A percentile compares a stretch with the other conserved stretches of the same genome.
phyloP scores from a whole-genome alignment of 2,888 invertebrate species.

The Lepetodrilus schrolli region DNA sequence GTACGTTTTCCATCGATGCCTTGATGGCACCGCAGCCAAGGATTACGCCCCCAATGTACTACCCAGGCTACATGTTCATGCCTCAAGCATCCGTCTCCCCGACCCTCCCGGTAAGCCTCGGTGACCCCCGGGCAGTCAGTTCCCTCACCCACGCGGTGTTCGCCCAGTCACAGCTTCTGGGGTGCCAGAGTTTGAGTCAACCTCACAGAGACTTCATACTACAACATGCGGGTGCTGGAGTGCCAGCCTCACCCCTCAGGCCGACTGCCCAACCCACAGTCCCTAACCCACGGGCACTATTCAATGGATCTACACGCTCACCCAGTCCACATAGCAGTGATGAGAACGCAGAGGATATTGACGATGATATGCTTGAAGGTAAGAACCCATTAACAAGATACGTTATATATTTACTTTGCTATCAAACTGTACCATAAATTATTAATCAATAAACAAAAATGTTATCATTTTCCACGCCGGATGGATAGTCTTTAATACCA shows the following conservation, averaged over 20 bases:
- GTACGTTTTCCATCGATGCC: constrained; percentile 61
- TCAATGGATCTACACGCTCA: constrained; percentile 1
- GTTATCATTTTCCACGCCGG: no score
- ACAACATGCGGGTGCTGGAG: background rate
- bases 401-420: no score
- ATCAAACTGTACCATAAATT: no score
- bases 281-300: background rate
- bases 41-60: constrained; percentile 49
- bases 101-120: constrained; percentile 30
- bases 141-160: constrained; percentile 29
- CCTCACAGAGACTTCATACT: constrained; percentile 14
- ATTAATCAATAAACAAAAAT: no score
- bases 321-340: constrained; percentile 14
- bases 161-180: constrained; percentile 24
- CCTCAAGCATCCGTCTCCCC: constrained; percentile 42
- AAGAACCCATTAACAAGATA: no score
- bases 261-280: background rate
- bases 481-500: no score
- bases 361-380: constrained; percentile 6
- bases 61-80: constrained; percentile 55
- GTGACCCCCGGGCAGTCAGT: constrained; percentile 30
- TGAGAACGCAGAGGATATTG: constrained; percentile 8
- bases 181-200: background rate
- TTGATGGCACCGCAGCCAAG: constrained; percentile 53
- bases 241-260: constrained; percentile 8